A percentile compares a stretch with the other conserved stretches of the same genome.
Evolutionary conservation across 2,113 vertebrate genomes (phyloP).

Genomic region (Pithys albifrons): DNA sequence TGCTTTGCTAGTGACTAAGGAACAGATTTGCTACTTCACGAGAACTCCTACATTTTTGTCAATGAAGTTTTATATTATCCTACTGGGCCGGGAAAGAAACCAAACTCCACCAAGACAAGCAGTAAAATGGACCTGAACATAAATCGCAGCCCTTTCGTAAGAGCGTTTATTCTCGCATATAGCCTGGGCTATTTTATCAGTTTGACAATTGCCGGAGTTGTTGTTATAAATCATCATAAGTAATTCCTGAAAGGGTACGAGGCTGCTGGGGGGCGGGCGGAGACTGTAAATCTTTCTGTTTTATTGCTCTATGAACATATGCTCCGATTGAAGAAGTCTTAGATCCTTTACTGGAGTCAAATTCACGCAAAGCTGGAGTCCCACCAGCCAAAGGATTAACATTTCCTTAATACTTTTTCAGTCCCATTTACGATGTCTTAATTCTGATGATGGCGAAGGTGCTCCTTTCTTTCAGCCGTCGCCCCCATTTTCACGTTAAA

Average conservation of each 20-base stretch:
- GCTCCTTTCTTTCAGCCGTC: background rate
- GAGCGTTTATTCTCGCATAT: constrained; percentile 73
- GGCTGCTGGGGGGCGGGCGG: constrained; percentile 93
- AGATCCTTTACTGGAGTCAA: constrained; percentile 87
- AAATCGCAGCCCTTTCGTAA: constrained; percentile 63
- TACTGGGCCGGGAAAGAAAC: constrained; percentile 45
- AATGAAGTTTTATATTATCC: constrained; percentile 65
- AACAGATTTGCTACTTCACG: constrained; percentile 65
- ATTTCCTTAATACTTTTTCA: constrained; percentile 60
- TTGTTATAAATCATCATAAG: constrained; percentile 99
- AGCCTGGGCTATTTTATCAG: constrained; percentile 84
- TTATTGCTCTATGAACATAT: constrained; percentile 99
- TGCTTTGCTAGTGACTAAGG: constrained; percentile 73
- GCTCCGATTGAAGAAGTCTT: constrained; percentile 89
- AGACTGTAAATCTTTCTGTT: constrained; percentile 99
- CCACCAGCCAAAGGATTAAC: constrained; percentile 75
- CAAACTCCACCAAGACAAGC: constrained; percentile 44
- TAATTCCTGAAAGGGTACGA: constrained; percentile 99
- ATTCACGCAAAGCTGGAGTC: constrained; percentile 79
- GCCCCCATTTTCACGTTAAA: background rate
- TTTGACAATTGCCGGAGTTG: constrained; percentile 90
- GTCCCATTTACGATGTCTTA: background rate
- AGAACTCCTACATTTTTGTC: constrained; percentile 66
- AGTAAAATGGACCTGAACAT: constrained; percentile 43
- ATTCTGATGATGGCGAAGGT: background rate